phyloP scores from a whole-genome alignment of 2,797 vertebrate species.

The Lacerta agilis region DNA sequence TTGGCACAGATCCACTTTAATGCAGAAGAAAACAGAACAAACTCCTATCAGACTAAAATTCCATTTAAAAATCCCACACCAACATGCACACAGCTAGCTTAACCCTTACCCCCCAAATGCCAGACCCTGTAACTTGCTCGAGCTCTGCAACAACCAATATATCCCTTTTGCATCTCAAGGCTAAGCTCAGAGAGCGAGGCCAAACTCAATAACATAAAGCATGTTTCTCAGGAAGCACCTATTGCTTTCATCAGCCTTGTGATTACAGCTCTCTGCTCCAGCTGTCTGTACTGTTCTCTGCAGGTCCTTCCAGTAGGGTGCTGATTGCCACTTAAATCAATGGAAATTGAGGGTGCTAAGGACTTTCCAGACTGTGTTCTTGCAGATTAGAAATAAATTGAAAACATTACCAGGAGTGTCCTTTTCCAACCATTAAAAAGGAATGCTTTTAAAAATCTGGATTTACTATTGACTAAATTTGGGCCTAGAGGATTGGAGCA shows the following conservation, averaged over 20 bases:
- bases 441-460: not conserved
- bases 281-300: constrained; percentile 46
- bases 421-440: constrained; percentile 45
- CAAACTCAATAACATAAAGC: not conserved
- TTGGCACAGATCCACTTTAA: not conserved
- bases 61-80: not conserved
- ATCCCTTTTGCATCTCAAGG: constrained; percentile 1
- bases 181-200: not conserved
- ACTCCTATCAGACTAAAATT: not conserved
- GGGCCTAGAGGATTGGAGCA: not conserved
- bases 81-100: not conserved
- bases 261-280: constrained; percentile 52
- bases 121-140: not conserved
- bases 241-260: constrained; percentile 47
- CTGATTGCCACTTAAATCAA: constrained; percentile 62
- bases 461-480: constrained; percentile 6
- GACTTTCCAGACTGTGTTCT: not conserved
- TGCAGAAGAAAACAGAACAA: not conserved
- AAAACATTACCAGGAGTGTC: constrained; percentile 62
- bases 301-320: constrained; percentile 37
- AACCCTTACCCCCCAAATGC: not conserved
- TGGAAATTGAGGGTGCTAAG: not conserved
- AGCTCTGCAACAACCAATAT: not conserved
- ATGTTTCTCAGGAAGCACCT: constrained; percentile 40
- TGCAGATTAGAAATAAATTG: constrained; percentile 40